These are phyloP conservation scores for Motacilla tschutschensis DNA, from an alignment of 2,113 vertebrate species.

Conservation along the genomic window DNA sequence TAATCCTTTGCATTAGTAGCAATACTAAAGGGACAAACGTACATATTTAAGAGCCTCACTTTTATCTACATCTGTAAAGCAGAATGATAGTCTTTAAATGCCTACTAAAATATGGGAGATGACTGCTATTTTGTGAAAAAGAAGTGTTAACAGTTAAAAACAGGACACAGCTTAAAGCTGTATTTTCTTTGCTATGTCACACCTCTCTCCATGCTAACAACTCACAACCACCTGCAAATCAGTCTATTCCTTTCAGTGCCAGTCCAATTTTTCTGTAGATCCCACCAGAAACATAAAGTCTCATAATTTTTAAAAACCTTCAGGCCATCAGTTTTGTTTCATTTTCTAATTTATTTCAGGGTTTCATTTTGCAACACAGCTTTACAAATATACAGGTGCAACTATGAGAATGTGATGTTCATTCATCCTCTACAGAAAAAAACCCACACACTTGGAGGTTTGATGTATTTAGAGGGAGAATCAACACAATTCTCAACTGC, in stretches of 20 bases:
- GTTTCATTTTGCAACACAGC: neutral
- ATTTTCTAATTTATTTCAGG: neutral
- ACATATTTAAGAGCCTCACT: neutral
- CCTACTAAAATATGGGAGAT: neutral
- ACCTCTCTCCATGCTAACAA: neutral
- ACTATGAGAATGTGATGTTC: neutral
- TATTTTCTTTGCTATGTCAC: neutral
- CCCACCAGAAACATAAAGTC: neutral
- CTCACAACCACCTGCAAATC: neutral
- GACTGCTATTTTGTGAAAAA: neutral
- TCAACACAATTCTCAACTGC: neutral
- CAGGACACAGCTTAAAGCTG: neutral
- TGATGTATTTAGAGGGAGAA: neutral
- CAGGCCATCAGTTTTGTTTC: neutral
- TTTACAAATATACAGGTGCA: neutral
- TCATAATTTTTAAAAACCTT: neutral
- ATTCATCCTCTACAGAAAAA: neutral
- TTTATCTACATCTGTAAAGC: neutral
- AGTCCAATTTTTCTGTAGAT: neutral
- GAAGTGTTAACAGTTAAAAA: neutral
- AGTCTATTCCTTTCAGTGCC: neutral
- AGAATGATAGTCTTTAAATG: neutral
- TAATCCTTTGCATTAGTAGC: neutral
- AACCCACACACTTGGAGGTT: neutral
- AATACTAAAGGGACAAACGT: neutral